Percentiles rank a stretch among this genome's conserved stretches.
Evolutionary conservation across 92 coral and sea anemone genomes (phyloP).

Genomic region (Phenganax stokvisi): DNA sequence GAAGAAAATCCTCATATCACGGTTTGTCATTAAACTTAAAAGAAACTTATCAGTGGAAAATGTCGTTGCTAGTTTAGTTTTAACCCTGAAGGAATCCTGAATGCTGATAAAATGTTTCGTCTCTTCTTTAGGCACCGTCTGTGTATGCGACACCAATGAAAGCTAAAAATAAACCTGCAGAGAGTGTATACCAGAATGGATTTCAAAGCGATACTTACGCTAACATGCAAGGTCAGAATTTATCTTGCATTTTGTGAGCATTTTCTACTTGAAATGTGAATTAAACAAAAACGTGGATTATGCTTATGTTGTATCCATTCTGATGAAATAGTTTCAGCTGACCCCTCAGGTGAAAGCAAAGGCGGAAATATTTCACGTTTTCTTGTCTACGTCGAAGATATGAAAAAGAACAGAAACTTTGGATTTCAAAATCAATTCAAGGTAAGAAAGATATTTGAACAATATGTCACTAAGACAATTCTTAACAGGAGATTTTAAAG

Average conservation of each 20-base stretch:
- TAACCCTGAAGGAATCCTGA: neutral
- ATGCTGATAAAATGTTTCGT: neutral
- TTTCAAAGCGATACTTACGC: conserved; percentile 2
- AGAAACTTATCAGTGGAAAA: neutral
- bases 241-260: neutral
- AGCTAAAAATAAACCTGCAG: neutral
- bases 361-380: conserved; percentile 1
- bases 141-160: conserved; percentile 1
- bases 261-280: neutral
- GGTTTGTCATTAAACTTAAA: neutral
- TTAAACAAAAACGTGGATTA: neutral
- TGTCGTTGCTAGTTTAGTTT: too few species aligned
- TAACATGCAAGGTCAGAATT: neutral
- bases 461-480: too few species aligned
- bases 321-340: neutral
- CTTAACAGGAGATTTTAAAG: too few species aligned
- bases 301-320: neutral
- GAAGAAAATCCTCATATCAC: conserved; percentile 5
- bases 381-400: conserved; percentile 17
- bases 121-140: neutral
- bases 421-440: conserved; percentile 25
- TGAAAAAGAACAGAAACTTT: conserved; percentile 27
- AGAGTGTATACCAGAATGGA: conserved; percentile 1
- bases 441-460: neutral
- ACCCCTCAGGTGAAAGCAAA: neutral